Percentiles rank a stretch among this genome's conserved stretches.
Evolutionary conservation across 2,113 vertebrate species (phyloP).

Genomic region (Cyprinodon tularosa): DNA sequence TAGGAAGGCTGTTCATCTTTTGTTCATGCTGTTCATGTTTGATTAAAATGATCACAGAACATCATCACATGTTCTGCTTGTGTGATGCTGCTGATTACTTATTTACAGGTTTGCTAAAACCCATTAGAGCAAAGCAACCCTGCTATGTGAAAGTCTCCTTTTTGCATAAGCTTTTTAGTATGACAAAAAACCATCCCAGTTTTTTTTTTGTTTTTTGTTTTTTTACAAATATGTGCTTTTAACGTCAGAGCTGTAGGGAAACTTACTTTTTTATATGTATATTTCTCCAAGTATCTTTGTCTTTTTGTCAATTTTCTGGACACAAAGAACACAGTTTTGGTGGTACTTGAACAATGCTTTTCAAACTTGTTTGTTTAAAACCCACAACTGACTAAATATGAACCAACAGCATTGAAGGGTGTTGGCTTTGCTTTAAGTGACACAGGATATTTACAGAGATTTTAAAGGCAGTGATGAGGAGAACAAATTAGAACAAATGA

Average conservation of each 20-base stretch:
- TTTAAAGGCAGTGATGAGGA: too few relatives aligned
- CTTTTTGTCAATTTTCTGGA: background rate
- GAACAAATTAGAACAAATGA: too few relatives aligned
- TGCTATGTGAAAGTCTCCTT: slow-evolving; percentile 1
- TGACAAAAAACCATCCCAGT: background rate
- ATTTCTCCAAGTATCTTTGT: background rate
- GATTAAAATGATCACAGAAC: slow-evolving; percentile 29
- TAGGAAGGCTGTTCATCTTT: slow-evolving; percentile 6
- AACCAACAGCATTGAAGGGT: background rate
- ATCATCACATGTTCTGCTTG: slow-evolving; percentile 23
- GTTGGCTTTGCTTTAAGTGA: too few relatives aligned
- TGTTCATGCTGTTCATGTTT: slow-evolving; percentile 33
- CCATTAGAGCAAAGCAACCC: slow-evolving; percentile 4
- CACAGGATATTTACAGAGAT: too few relatives aligned
- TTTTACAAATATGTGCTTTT: slow-evolving; percentile 1
- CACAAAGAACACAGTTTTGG: background rate
- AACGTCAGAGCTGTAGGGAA: background rate
- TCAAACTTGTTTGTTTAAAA: background rate
- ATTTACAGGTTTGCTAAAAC: slow-evolving; percentile 52
- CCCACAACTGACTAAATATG: background rate
- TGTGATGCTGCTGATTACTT: slow-evolving; percentile 42
- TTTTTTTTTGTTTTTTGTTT: too few relatives aligned
- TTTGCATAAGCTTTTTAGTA: slow-evolving; percentile 23
- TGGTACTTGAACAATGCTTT: background rate
- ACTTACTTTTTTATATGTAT: background rate